phyloP scores from a whole-genome alignment of 37 sponge, comb jelly and placozoan species.

The Geodia barretti region DNA sequence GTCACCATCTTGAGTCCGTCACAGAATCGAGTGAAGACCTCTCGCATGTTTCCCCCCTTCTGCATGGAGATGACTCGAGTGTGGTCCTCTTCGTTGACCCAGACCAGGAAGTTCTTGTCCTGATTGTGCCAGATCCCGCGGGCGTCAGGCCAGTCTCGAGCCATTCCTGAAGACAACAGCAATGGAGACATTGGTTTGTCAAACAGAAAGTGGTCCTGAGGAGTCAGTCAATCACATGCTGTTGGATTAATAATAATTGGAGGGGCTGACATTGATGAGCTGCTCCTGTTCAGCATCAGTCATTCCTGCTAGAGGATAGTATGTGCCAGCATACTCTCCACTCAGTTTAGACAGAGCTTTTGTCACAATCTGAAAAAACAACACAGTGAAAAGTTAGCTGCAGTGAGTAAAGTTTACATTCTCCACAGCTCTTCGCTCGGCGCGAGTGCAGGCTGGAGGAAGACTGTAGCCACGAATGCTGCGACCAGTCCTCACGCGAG shows the following conservation, averaged over 20 bases:
- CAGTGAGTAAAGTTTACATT: slow-evolving; percentile 7
- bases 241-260: not conserved
- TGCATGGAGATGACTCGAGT: slow-evolving; percentile 84
- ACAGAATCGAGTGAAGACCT: slow-evolving; percentile 73
- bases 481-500: slow-evolving; percentile 71
- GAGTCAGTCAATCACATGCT: not conserved
- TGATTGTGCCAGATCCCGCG: slow-evolving; percentile 50
- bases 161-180: slow-evolving; percentile 27
- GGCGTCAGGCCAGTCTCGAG: too few relatives aligned
- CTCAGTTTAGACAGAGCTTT: slow-evolving; percentile 6
- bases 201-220: slow-evolving; percentile 72
- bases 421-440: slow-evolving; percentile 77
- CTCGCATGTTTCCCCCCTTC: slow-evolving; percentile 81
- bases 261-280: slow-evolving; percentile 28
- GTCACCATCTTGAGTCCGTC: slow-evolving; percentile 50
- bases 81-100: slow-evolving; percentile 95
- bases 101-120: slow-evolving; percentile 60
- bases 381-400: not conserved
- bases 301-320: slow-evolving; percentile 74
- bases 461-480: slow-evolving; percentile 75
- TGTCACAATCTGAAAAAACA: slow-evolving; percentile 12
- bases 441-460: slow-evolving; percentile 63
- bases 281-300: slow-evolving; percentile 57
- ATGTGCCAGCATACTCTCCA: slow-evolving; percentile 54
- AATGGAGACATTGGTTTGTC: slow-evolving; percentile 49